Conservation (phyloP, 2,797 vertebrate genomes). For the Staurois parvus region DNA sequence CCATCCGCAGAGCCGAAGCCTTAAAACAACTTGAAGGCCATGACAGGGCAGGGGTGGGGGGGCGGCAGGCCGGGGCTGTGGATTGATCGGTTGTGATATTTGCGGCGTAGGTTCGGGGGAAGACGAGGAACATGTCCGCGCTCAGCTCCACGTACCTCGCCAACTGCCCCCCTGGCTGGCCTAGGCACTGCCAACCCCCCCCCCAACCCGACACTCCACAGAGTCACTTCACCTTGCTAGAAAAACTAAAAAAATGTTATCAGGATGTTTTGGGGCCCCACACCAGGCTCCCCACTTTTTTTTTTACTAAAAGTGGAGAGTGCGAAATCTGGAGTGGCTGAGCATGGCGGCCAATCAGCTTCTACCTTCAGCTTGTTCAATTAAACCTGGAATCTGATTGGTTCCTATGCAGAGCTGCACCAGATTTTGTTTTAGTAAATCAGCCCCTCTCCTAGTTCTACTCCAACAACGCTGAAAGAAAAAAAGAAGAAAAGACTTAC, state of each 20-base stretch:
- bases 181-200: constrained; percentile 69
- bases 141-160: constrained; percentile 69
- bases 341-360: no score
- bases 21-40: constrained; percentile 70
- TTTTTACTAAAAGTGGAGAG: no score
- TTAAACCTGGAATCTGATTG: no score
- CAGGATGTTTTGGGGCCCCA: no score
- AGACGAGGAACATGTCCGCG: constrained; percentile 69
- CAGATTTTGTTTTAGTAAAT: no score
- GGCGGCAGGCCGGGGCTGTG: constrained; percentile 68
- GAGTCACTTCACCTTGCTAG: constrained; percentile 53
- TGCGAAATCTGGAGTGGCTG: no score
- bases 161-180: constrained; percentile 66
- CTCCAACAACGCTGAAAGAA: constrained; percentile 57
- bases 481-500: not conserved
- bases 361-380: no score
- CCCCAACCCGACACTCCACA: constrained; percentile 67
- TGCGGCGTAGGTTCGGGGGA: constrained; percentile 38
- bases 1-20: constrained; percentile 58
- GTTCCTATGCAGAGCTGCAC: no score
- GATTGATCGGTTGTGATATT: constrained; percentile 72
- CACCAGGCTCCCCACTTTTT: no score
- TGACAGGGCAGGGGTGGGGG: constrained; percentile 66
- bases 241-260: no score
- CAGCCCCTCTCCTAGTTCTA: constrained; percentile 53